Percentiles rank a stretch among this genome's conserved stretches.
Evolutionary conservation across 2,113 vertebrate genomes (phyloP).

Genomic region (Anthoscopus minutus): DNA sequence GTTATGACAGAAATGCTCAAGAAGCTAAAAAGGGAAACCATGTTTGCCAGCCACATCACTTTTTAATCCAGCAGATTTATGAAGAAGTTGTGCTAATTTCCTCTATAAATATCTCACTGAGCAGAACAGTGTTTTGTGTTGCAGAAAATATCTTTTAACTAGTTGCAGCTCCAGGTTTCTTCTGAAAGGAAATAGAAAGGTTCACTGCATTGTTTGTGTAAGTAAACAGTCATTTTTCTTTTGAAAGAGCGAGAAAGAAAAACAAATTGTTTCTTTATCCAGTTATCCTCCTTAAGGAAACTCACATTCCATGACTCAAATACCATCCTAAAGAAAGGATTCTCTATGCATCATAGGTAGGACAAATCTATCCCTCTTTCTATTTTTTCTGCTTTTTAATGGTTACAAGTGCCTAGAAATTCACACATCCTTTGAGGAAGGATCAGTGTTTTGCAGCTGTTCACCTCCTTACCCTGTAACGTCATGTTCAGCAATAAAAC

Average conservation of each 20-base stretch:
- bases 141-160: conserved; percentile 4
- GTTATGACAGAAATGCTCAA: conserved; percentile 70
- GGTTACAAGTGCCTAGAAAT: background rate
- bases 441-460: background rate
- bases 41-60: conserved; percentile 26
- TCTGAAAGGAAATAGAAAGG: background rate
- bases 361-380: background rate
- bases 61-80: conserved; percentile 62
- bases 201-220: background rate
- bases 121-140: background rate
- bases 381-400: background rate
- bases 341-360: background rate
- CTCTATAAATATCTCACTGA: conserved; percentile 39
- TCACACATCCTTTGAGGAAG: background rate
- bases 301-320: background rate
- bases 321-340: background rate
- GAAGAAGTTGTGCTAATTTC: conserved; percentile 61
- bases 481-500: background rate
- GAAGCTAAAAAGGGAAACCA: conserved; percentile 56
- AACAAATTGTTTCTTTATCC: background rate
- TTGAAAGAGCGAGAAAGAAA: background rate
- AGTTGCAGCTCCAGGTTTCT: conserved; percentile 11
- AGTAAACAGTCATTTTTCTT: background rate
- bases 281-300: background rate
- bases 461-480: background rate